A percentile compares a stretch with the other conserved stretches of the same genome.
phyloP scores from a whole-genome alignment of 2,113 vertebrate species.

The Centropristis striata region DNA sequence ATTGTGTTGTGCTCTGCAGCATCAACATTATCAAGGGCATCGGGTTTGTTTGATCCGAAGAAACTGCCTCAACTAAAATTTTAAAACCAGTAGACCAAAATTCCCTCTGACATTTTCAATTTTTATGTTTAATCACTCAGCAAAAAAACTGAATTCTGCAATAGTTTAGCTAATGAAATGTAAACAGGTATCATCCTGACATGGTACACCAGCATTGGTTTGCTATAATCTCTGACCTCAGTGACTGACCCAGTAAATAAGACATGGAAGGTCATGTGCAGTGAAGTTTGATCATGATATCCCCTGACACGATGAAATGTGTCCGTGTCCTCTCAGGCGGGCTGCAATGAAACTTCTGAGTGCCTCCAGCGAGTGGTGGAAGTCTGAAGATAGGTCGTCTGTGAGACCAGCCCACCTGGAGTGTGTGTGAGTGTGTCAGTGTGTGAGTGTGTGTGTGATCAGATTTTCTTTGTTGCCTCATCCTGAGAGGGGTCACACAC shows the following conservation, averaged over 20 bases:
- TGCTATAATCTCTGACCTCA: neutral
- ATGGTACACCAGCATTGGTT: neutral
- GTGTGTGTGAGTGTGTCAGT: slow-evolving; percentile 18
- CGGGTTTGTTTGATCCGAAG: neutral
- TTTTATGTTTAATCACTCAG: neutral
- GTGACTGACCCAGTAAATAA: slow-evolving; percentile 32
- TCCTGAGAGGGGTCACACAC: slow-evolving; percentile 35
- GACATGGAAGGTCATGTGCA: slow-evolving; percentile 14
- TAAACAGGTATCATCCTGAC: neutral
- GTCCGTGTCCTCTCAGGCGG: slow-evolving; percentile 14
- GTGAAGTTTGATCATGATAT: slow-evolving; percentile 30
- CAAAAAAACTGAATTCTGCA: neutral
- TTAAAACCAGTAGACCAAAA: neutral
- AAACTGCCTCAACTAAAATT: neutral
- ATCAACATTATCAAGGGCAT: neutral
- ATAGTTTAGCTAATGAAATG: neutral
- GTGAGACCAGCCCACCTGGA: slow-evolving; percentile 28
- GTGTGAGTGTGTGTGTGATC: slow-evolving; percentile 15
- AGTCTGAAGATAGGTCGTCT: slow-evolving; percentile 16
- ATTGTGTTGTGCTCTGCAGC: neutral
- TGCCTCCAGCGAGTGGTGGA: slow-evolving; percentile 8
- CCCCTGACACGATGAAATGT: slow-evolving; percentile 11
- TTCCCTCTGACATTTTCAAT: too few relatives aligned
- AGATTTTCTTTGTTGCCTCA: slow-evolving; percentile 10
- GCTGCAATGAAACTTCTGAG: slow-evolving; percentile 30